Evolutionary conservation across 2,113 vertebrate genomes (phyloP).

Genomic region (Centropristis striata): DNA sequence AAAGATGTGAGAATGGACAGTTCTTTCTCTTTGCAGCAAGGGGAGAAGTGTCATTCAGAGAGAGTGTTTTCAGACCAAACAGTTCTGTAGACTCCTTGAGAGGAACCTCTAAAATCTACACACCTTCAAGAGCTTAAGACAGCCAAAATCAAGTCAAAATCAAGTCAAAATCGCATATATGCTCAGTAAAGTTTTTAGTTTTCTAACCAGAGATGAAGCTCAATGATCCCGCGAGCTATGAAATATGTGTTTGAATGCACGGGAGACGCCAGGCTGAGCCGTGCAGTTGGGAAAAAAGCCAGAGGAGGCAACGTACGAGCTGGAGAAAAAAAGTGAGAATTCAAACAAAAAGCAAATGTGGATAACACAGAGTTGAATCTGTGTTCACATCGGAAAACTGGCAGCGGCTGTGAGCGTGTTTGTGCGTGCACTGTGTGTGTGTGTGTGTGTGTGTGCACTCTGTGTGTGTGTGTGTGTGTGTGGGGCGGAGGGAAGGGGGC

Average conservation of each 20-base stretch:
- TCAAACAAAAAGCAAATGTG: constrained; percentile 48
- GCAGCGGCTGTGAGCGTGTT: constrained; percentile 14
- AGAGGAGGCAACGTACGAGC: constrained; percentile 11
- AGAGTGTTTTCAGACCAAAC: too few species aligned
- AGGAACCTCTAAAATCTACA: too few species aligned
- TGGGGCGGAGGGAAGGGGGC: constrained; percentile 14
- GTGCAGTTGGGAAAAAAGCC: background rate
- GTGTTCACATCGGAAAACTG: constrained; percentile 51
- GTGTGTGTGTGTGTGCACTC: background rate
- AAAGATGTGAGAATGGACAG: too few species aligned
- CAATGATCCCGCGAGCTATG: background rate
- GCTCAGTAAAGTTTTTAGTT: too few species aligned
- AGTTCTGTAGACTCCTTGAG: too few species aligned
- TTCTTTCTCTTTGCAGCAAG: too few species aligned
- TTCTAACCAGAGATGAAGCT: constrained; percentile 13
- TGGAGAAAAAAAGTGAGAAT: constrained; percentile 48
- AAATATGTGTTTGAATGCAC: too few species aligned
- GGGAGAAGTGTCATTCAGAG: too few species aligned
- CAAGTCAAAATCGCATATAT: too few species aligned
- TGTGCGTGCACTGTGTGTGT: background rate
- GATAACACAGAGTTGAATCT: constrained; percentile 42
- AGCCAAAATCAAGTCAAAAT: too few species aligned
- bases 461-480: background rate
- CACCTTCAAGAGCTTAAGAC: too few species aligned
- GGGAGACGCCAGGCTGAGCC: constrained; percentile 3